Base-by-base conservation (phyloP, 2,113 vertebrate genomes). In the Lamprotornis superbus region DNA sequence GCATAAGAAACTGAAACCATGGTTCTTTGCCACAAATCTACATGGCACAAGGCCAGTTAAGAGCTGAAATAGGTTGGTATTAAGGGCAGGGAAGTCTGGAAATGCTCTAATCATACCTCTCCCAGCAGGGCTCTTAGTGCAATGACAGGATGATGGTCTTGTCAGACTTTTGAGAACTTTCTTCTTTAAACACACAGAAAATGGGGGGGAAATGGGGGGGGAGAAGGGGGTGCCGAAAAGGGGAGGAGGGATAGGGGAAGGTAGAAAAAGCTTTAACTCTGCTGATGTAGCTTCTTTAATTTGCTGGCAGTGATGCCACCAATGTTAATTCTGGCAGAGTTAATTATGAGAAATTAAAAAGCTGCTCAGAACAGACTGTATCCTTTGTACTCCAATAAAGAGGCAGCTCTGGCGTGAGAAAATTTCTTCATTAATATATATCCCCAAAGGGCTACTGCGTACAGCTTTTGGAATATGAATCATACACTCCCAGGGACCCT, bases 291-390 rank as follows among this genome's bases (percentile, higher is more conserved):
- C 82, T 93, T 97, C 94, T 94, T 96, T 94, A 96, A 96, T 97
- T 96, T 97, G 82, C 91, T 96, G 91, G 97, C 96, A 95, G 89
- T 93, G 97, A 84, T 97, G 95, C 89, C 92, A 96, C 61, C 3
- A 46, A 95, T 94, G 95, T 97, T 97, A 97, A 98, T 97, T 97
- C 93, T 98, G 97, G 92, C 97, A 97, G 95, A 96, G 97, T 98
- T 98, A 97, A 98, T 98, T 97, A 97, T 84, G 93, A 97, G 96
- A 97, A 98, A 98, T 98, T 98, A 97, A 97, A 98, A 98, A 97
- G 92, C 94, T 0, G 19, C 97, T 96, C 87, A 67, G 94, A 98
- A 98, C 97, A 98, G 97, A 97, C 98, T 98, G 98, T 97, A 97
- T 90, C 94, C 93, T 98, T 98, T 85, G 9, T 95, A 97, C 93